A percentile compares a stretch with the other conserved stretches of the same genome.
phyloP scores from a whole-genome alignment of 2,113 vertebrate species.

The Pseudorhombus dupliciocellatus region DNA sequence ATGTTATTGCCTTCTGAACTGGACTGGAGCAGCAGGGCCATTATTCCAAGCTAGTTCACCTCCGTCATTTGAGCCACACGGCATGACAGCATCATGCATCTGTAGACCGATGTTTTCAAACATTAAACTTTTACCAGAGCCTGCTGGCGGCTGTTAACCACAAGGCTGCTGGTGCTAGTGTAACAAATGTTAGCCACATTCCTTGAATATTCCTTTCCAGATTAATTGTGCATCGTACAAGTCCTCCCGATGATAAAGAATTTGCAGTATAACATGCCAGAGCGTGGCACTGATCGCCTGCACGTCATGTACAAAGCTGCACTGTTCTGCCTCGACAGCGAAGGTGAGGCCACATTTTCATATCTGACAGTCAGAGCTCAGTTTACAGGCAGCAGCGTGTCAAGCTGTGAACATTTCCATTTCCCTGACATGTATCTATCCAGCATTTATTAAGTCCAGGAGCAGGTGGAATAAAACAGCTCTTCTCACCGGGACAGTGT shows the following conservation, averaged over 20 bases:
- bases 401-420: too few relatives aligned
- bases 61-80: constrained; percentile 11
- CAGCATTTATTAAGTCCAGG: too few relatives aligned
- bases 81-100: neutral
- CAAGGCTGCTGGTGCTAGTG: too few relatives aligned
- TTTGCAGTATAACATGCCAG: too few relatives aligned
- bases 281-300: constrained; percentile 8
- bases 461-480: too few relatives aligned
- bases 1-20: constrained; percentile 24
- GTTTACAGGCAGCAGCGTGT: too few relatives aligned
- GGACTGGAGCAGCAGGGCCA: constrained; percentile 9
- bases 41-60: constrained; percentile 20
- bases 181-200: too few relatives aligned
- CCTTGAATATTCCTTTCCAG: too few relatives aligned
- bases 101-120: constrained; percentile 19
- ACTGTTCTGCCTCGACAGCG: constrained; percentile 1
- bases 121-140: constrained; percentile 35
- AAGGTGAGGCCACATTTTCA: constrained; percentile 23
- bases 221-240: too few relatives aligned
- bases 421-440: too few relatives aligned
- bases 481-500: too few relatives aligned
- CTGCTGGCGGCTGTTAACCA: constrained; percentile 7
- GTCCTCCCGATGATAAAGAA: neutral
- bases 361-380: neutral
- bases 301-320: constrained; percentile 15